Base-by-base conservation (phyloP, 37 sponge, comb jelly and placozoan species). In the Tethya wilhelma region DNA sequence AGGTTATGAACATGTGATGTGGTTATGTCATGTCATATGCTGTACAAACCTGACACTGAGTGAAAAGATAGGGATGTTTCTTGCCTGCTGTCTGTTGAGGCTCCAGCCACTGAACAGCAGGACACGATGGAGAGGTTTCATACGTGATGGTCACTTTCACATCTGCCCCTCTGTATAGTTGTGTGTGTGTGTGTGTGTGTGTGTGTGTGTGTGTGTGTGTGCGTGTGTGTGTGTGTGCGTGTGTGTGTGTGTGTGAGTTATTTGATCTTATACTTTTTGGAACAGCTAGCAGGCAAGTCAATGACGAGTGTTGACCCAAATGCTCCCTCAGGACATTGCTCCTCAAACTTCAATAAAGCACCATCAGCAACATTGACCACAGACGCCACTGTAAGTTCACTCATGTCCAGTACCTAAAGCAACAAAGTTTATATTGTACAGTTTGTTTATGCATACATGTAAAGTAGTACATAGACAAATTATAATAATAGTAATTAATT, bases 41-140 rank as follows among this genome's bases (percentile, higher is more conserved):
- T 44, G 20, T 11, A 78, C 42, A n/a, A 32, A 93, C 93, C 74
- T 93, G 93, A 46, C 92, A 91, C 81, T 97, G 97, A 0, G 97
- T 97, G 71, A 86, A 97, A 56, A 97, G 87, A 40, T 94, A 97
- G 22, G 92, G 92, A 28, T 94, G 85, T 40, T 80, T 73, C 79
- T 87, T 87, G 8, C 94, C 97, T 20, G 79, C 77, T 22, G 97
- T 97, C 88, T 97, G 97, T 12, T 73, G 75, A 31, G 97, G 87
- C 2, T 80, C 90, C 55, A 97, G 80, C 89, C 95, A 94, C 74
- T 97, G 97, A 1, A 97, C 85, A 20, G 94, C 97, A 2, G 41
- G 36, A 23, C 56, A 38, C 1, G 78, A 7, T 11, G 93, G 87
- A 2, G 81, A 65, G 6, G 94, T 94, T 46, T 73, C 57, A 83